Evolutionary conservation across 2,888 invertebrate species (phyloP).

Genomic region (Platerodrilus igneus): DNA sequence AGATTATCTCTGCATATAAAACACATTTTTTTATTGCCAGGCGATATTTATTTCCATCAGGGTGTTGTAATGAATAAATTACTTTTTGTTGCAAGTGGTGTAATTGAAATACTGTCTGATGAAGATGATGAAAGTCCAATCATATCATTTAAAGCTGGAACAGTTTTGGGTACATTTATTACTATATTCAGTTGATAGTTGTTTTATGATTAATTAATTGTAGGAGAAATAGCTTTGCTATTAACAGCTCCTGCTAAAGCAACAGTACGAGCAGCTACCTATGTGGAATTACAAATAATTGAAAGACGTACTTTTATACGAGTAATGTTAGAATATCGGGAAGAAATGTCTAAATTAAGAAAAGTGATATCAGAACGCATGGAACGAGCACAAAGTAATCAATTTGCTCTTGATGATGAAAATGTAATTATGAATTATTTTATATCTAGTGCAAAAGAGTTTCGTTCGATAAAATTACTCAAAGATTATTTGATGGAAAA

Average conservation of each 20-base stretch:
- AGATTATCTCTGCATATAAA: conserved; percentile 51
- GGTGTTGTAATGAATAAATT: conserved; percentile 52
- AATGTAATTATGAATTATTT: conserved; percentile 11
- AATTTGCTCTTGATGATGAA: background rate
- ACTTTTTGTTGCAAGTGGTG: conserved; percentile 53
- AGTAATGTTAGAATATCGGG: conserved; percentile 12
- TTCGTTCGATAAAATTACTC: conserved; percentile 11
- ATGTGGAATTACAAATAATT: conserved; percentile 43
- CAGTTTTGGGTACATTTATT: conserved; percentile 54
- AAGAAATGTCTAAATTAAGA: conserved; percentile 3
- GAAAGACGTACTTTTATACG: conserved; percentile 12
- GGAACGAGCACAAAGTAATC: background rate
- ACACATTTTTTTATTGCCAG: conserved; percentile 52
- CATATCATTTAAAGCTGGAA: conserved; percentile 51
- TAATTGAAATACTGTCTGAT: conserved; percentile 52
- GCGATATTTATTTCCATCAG: conserved; percentile 51
- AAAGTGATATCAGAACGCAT: conserved; percentile 3
- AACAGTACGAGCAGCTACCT: conserved; percentile 52
- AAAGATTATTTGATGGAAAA: conserved; percentile 6
- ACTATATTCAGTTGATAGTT: too few species aligned
- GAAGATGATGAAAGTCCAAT: conserved; percentile 55
- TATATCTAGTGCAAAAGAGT: conserved; percentile 11
- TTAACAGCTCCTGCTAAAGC: conserved; percentile 53
- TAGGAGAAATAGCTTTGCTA: conserved; percentile 48
- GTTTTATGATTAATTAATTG: too few species aligned